Conservation (phyloP, 2,888 invertebrate species). For the Pammene fasciana region DNA sequence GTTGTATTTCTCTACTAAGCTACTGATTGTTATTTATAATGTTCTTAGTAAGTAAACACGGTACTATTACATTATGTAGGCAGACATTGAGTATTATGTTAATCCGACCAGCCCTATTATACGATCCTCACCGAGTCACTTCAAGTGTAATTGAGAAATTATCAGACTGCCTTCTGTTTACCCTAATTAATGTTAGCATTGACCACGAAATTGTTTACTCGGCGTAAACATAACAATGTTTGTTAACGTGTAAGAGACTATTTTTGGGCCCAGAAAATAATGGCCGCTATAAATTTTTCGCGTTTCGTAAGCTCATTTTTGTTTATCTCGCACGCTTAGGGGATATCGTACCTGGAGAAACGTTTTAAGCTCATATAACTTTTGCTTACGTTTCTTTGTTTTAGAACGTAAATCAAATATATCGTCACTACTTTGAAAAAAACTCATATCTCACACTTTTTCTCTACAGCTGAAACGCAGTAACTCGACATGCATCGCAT, state of each 20-base stretch:
- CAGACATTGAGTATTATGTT: constrained; percentile 8
- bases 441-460: no score
- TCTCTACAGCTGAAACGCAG: no score
- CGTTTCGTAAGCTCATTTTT: constrained; percentile 29
- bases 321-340: constrained; percentile 24
- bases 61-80: not conserved
- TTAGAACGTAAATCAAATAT: not conserved
- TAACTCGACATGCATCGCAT: no score
- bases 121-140: constrained; percentile 4
- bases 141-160: constrained; percentile 30
- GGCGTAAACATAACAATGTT: constrained; percentile 21
- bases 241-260: constrained; percentile 14
- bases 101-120: constrained; percentile 13
- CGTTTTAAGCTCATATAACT: constrained; percentile 13
- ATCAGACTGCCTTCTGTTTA: constrained; percentile 8
- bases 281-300: constrained; percentile 28
- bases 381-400: constrained; percentile 7
- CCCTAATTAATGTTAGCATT: constrained; percentile 11
- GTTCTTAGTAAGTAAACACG: not conserved
- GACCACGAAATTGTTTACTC: constrained; percentile 13
- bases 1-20: not conserved
- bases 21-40: not conserved
- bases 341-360: constrained; percentile 31
- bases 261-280: constrained; percentile 22
- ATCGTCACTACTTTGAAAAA: no score